phyloP scores from a whole-genome alignment of 2,797 vertebrate genomes.

The Lophotriccus pileatus region DNA sequence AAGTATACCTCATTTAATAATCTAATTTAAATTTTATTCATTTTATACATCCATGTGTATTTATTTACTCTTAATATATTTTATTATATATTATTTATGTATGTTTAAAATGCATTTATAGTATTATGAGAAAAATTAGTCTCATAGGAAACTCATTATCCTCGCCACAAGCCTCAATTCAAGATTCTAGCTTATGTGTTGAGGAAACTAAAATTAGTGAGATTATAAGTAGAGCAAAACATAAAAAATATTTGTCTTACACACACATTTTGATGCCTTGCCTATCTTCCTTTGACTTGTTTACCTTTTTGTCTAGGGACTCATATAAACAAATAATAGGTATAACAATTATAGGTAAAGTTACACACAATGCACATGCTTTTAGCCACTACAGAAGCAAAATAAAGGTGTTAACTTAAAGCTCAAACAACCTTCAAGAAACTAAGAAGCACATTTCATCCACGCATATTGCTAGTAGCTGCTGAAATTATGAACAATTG shows the following conservation, averaged over 20 bases:
- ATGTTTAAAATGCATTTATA: not conserved
- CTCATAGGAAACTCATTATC: not conserved
- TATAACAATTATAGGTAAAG: not conserved
- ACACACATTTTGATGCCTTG: not conserved
- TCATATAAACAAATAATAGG: not conserved
- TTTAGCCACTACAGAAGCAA: not conserved
- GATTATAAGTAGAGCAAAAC: not conserved
- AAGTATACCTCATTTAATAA: not conserved
- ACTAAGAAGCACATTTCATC: not conserved
- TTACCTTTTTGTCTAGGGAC: not conserved
- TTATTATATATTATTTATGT: not conserved
- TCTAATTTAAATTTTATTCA: not conserved
- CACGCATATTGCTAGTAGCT: not conserved
- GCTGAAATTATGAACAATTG: not conserved
- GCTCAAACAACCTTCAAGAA: not conserved
- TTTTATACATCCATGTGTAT: not conserved
- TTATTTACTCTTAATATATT: not conserved
- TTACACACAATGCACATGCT: not conserved
- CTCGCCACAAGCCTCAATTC: not conserved
- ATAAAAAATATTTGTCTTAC: not conserved
- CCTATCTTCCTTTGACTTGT: not conserved
- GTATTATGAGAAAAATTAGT: not conserved
- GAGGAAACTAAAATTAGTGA: not conserved
- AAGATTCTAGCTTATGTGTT: not conserved
- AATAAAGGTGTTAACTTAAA: not conserved